These are phyloP conservation scores for Gila robusta DNA, from an alignment of 2,797 vertebrate genomes.

Conservation along the genomic window DNA sequence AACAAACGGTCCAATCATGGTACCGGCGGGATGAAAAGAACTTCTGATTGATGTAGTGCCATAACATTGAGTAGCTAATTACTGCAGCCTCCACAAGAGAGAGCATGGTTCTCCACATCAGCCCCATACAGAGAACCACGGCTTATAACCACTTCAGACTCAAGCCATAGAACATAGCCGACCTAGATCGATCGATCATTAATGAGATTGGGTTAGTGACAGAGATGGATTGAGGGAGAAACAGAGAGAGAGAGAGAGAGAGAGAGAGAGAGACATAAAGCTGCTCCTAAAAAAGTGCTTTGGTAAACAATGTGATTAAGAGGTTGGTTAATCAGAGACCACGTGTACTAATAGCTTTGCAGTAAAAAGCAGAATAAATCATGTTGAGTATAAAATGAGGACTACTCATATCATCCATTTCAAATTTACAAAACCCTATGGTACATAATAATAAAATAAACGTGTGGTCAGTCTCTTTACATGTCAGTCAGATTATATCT, in stretches of 20 bases:
- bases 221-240: slow-evolving; percentile 33
- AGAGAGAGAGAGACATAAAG: not conserved
- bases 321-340: slow-evolving; percentile 24
- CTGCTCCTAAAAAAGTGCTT: slow-evolving; percentile 10
- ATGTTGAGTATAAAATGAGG: not conserved
- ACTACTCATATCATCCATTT: not conserved
- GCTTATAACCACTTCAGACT: slow-evolving; percentile 22
- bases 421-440: not conserved
- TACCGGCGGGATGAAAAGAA: slow-evolving; percentile 61
- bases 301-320: slow-evolving; percentile 36
- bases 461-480: not conserved
- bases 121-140: slow-evolving; percentile 10
- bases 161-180: slow-evolving; percentile 13
- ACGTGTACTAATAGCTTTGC: slow-evolving; percentile 10
- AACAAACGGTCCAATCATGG: slow-evolving; percentile 67
- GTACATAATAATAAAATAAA: not conserved
- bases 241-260: not conserved
- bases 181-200: slow-evolving; percentile 48
- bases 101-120: slow-evolving; percentile 29
- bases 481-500: not conserved
- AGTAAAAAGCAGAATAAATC: not conserved
- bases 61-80: slow-evolving; percentile 58
- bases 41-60: slow-evolving; percentile 42
- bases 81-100: slow-evolving; percentile 37
- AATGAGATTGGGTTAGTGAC: slow-evolving; percentile 50